Evolutionary conservation across 2,888 invertebrate genomes (phyloP), one percentile per base, ranked within the genome.

Genomic region (Conus canariensis): DNA sequence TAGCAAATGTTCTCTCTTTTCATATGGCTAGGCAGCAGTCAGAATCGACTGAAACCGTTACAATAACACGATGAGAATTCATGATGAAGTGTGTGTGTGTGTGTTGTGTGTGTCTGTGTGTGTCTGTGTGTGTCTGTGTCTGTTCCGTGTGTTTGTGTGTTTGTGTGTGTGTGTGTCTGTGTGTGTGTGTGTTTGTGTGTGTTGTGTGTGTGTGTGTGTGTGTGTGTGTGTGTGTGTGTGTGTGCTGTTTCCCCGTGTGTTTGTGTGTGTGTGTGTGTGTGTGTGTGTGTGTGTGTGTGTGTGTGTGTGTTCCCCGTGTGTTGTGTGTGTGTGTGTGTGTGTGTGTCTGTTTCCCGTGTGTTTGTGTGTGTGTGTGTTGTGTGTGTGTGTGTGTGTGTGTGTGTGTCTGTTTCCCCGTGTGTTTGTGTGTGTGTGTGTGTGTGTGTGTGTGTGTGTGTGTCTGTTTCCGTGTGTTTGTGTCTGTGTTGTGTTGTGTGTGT

Each of bases 241-340:
- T 8, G 56, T 83, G 82, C n/a, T n/a, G n/a, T n/a, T n/a, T n/a
- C n/a, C n/a, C n/a, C 56, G 45, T 45, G 45, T 45, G 45, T 45
- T 1, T 45, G 45, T 45, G 45, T 45, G 45, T 45, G 30, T 30
- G 30, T 30, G 30, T 30, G 30, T 30, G 30, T 30, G 30, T 30
- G 30, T 30, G 77, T 30, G 9, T 30, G 77, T 77, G 77, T 30
- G 30, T 30, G 30, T 77, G 77, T 2, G 77, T 5, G 25, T 2
- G 12, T 2, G 25, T 0, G 12, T 77, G 30, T 77, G 77, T 30
- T n/a, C n/a, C n/a, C 4, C 30, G 77, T 30, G 30, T 30, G 77
- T 77, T 25, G 60, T 22, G 85, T 58, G 60, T n/a, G 22, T 58
- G 85, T 58, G 60, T 85, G 58, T 58, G 85, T 85, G 85, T 58